A percentile compares a stretch with the other conserved stretches of the same genome.
phyloP scores from a whole-genome alignment of 2,797 vertebrate genomes.

The Anniella stebbinsi region DNA sequence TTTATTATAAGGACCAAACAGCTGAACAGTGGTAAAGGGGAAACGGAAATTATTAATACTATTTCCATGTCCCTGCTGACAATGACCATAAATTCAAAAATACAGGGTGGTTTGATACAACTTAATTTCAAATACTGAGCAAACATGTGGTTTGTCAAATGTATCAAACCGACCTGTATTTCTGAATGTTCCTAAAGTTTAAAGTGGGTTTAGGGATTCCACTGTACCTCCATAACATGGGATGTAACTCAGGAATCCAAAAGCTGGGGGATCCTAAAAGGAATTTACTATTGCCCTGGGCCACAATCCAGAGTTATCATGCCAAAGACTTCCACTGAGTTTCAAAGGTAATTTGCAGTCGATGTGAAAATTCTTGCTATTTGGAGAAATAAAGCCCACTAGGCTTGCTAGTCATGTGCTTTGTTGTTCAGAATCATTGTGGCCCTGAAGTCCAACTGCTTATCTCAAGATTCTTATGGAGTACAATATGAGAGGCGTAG shows the following conservation, averaged over 20 bases:
- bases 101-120: too few relatives aligned
- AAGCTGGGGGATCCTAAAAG: neutral
- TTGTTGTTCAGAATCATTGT: neutral
- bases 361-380: neutral
- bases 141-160: neutral
- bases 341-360: neutral
- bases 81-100: neutral
- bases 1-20: neutral
- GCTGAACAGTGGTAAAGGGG: neutral
- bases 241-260: neutral
- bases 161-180: neutral
- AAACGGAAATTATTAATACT: neutral
- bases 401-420: neutral
- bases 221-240: neutral
- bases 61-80: neutral
- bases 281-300: neutral
- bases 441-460: neutral
- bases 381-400: neutral
- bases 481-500: neutral
- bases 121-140: neutral
- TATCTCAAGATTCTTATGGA: neutral
- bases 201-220: neutral
- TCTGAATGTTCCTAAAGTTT: neutral
- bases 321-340: neutral
- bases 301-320: neutral